Percentiles rank a stretch among this genome's conserved stretches.
Evolutionary conservation across 2,888 invertebrate species (phyloP).

Genomic region (Listrodromus nycthemerus): DNA sequence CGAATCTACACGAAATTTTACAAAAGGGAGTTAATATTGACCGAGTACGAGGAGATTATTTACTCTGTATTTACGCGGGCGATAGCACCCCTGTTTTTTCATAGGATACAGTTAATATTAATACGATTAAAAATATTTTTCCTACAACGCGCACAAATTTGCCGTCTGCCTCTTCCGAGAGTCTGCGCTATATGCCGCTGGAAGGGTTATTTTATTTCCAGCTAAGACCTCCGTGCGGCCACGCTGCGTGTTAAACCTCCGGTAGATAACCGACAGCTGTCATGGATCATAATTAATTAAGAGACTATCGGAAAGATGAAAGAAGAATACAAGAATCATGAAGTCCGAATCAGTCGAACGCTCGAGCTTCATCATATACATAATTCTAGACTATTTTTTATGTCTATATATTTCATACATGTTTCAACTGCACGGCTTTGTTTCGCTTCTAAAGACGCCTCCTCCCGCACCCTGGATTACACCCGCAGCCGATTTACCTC

Average conservation of each 20-base stretch:
- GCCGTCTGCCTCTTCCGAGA: slow-evolving; percentile 3
- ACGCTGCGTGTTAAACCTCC: neutral
- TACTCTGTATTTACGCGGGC: slow-evolving; percentile 47
- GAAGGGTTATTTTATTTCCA: slow-evolving; percentile 25
- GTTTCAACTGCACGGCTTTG: no score
- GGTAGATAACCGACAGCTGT: slow-evolving; percentile 21
- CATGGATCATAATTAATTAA: slow-evolving; percentile 7
- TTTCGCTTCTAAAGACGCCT: no score
- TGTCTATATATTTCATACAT: no score
- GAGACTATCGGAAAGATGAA: neutral
- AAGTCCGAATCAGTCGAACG: neutral
- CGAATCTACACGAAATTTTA: slow-evolving; percentile 47
- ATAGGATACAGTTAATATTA: slow-evolving; percentile 3
- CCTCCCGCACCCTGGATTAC: no score
- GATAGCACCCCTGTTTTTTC: slow-evolving; percentile 52
- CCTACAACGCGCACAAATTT: neutral
- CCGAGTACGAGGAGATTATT: slow-evolving; percentile 42
- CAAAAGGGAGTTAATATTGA: slow-evolving; percentile 57
- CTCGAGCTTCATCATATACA: neutral
- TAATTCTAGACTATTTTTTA: neutral
- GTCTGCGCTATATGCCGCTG: neutral
- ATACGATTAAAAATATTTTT: neutral
- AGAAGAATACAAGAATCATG: neutral
- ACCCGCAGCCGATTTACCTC: no score
- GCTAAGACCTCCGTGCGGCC: slow-evolving; percentile 3